Base-by-base conservation (phyloP, 2,797 vertebrate species). In the Delichon dasypus region DNA sequence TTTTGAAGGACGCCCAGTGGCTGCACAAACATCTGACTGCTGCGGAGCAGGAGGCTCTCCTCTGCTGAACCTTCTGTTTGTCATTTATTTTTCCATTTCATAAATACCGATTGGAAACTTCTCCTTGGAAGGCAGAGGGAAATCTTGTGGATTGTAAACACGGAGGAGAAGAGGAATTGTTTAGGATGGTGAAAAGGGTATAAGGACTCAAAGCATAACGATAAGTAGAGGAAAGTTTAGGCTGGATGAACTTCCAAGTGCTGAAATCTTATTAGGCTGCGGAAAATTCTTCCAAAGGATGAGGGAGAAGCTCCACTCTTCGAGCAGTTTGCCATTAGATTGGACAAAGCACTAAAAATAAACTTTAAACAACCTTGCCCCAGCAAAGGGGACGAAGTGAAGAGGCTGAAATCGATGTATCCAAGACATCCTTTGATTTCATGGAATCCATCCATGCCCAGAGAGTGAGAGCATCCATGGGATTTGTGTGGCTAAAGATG, bases 21-120 rank as follows among this genome's bases (percentile, higher is more conserved):
- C 27, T 95, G 78, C 89, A 85, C 95, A 90, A 94, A 94, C 67
- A 86, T 95, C 95, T 88, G 89, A 65, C 27, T 85, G 81, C 89
- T 79, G 58, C 72, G 48, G 89, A 42, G 71, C 85, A 92, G 92
- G 80, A 94, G 95, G 82, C 81, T 95, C 92, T 68, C 75, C 94
- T 89, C 89, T 81, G 20, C 94, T 74, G 79, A 93, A 88, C 85
- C 93, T 96, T 95, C 95, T 97, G 96, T 96, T 97, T 97, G 95
- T 96, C 94, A 96, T 97, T 97, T 97, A 93, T 96, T 97, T 97
- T 97, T 97, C 96, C 96, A 96, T 94, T 93, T 96, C 96, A 97
- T 68, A 90, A 97, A 96, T 95, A 85, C 96, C 67, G 91, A 97
- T 96, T 96, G 96, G 97, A 97, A 97, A 97, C 91, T 93, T 88